These are phyloP conservation scores for Enteromius thamalakanensis DNA, from an alignment of 2,797 vertebrate species.

Conservation along the genomic window DNA sequence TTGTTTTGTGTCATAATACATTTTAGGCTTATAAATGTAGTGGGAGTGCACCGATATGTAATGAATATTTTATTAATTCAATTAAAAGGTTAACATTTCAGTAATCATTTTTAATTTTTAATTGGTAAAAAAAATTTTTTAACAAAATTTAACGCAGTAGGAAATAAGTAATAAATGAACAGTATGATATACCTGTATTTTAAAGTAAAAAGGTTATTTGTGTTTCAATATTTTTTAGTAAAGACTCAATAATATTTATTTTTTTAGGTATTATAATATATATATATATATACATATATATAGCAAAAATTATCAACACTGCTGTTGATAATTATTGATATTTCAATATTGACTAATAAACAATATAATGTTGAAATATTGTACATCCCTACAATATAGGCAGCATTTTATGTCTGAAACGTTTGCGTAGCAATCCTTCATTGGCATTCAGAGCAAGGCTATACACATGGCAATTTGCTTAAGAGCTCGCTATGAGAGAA, in stretches of 20 bases:
- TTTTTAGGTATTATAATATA: no score
- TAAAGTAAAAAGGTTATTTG: neutral
- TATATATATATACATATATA: no score
- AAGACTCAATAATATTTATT: no score
- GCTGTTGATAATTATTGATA: neutral
- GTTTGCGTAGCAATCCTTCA: constrained; percentile 12
- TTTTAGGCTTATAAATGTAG: neutral
- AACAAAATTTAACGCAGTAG: neutral
- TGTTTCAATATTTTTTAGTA: no score
- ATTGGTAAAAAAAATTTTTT: neutral
- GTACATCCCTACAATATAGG: neutral
- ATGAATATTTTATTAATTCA: neutral
- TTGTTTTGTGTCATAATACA: neutral
- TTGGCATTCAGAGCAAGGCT: constrained; percentile 59
- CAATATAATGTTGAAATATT: neutral
- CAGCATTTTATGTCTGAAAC: neutral
- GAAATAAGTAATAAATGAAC: neutral
- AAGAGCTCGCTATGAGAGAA: constrained; percentile 58
- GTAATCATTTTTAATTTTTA: neutral
- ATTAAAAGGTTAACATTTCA: neutral
- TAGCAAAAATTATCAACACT: no score
- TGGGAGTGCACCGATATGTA: neutral
- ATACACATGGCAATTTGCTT: constrained; percentile 58
- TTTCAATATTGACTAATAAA: neutral
- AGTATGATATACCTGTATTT: neutral